A percentile compares a stretch with the other conserved stretches of the same genome.
Conservation (phyloP, 2,113 vertebrate species). For the Oryzias curvinotus region DNA sequence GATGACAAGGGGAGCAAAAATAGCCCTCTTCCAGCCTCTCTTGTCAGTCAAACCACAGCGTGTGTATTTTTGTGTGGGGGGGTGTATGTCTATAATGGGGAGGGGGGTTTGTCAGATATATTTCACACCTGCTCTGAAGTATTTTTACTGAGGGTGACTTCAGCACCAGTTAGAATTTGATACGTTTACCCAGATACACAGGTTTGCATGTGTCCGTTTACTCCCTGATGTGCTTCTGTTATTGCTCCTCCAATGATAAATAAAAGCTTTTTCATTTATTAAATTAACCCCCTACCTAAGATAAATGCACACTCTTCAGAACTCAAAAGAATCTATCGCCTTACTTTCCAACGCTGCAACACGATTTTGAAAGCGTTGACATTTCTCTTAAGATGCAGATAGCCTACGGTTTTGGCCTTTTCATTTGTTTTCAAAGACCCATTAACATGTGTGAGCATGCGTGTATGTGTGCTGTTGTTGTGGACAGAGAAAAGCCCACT, state of each 20-base stretch:
- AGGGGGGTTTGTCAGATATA: conserved; percentile 61
- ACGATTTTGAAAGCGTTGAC: conserved; percentile 12
- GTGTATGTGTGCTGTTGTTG: conserved; percentile 63
- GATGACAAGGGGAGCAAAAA: conserved; percentile 91
- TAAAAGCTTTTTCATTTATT: neutral
- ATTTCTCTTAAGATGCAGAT: conserved; percentile 7
- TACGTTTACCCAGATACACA: conserved; percentile 52
- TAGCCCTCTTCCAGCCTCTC: conserved; percentile 87
- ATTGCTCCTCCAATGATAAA: neutral
- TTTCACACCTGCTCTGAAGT: conserved; percentile 68
- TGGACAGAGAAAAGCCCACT: conserved; percentile 57
- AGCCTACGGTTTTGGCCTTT: neutral
- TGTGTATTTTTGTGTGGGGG: conserved; percentile 56
- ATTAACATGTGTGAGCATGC: conserved; percentile 76
- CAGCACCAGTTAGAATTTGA: conserved; percentile 38
- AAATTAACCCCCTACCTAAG: neutral
- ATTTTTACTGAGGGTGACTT: conserved; percentile 54
- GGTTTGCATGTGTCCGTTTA: conserved; percentile 27
- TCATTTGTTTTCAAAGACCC: conserved; percentile 41
- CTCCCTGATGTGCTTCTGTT: conserved; percentile 7
- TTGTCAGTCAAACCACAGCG: conserved; percentile 84
- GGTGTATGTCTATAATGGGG: conserved; percentile 42
- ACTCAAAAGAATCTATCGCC: conserved; percentile 9
- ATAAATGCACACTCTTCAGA: conserved; percentile 18
- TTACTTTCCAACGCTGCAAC: neutral